A percentile compares a stretch with the other conserved stretches of the same genome.
phyloP scores from a whole-genome alignment of 2,113 vertebrate species.

The Ahaetulla prasina region DNA sequence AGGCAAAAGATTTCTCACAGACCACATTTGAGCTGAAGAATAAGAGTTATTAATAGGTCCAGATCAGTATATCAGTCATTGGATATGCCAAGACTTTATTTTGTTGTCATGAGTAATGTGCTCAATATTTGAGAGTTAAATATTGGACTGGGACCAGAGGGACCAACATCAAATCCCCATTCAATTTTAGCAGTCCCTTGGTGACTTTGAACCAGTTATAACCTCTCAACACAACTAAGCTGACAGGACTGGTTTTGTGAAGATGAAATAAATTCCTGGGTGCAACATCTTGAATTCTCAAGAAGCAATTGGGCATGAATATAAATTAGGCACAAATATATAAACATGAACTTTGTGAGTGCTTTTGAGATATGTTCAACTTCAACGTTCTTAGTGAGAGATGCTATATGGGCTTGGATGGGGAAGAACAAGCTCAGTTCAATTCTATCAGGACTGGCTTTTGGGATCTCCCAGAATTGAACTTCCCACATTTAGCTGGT shows the following conservation, averaged over 20 bases:
- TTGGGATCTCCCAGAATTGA: neutral
- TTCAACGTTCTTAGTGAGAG: neutral
- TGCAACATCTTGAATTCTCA: neutral
- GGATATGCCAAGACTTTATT: neutral
- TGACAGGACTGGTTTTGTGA: neutral
- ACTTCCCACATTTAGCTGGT: neutral
- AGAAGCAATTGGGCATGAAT: neutral
- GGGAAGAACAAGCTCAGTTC: neutral
- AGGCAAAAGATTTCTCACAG: neutral
- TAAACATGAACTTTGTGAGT: neutral
- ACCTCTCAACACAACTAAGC: neutral
- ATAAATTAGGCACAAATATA: neutral
- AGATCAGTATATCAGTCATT: conserved; percentile 15
- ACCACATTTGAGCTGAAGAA: conserved; percentile 32
- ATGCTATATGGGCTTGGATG: neutral
- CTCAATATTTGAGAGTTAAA: neutral
- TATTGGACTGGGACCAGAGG: neutral
- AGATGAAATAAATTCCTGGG: neutral
- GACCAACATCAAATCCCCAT: neutral
- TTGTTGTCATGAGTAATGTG: neutral
- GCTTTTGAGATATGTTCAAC: neutral
- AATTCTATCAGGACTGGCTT: neutral
- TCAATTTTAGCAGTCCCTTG: neutral
- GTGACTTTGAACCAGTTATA: neutral
- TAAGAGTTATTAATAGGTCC: conserved; percentile 41